Conservation (phyloP, 2,113 vertebrate genomes). For the Cheirogaleus medius region DNA sequence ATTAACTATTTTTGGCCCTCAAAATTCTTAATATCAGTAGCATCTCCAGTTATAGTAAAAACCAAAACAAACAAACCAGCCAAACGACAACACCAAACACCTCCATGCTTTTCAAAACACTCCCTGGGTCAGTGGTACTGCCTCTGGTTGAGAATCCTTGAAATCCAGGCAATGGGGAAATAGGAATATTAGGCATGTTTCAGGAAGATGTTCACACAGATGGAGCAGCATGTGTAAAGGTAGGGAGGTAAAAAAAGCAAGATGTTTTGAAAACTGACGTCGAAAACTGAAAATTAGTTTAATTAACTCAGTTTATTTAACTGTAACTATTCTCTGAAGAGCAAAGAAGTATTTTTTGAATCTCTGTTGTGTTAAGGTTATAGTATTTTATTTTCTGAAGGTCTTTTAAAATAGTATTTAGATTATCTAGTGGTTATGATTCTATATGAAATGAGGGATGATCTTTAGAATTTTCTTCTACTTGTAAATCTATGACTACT, state of each 20-base stretch:
- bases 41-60: not conserved
- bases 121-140: not conserved
- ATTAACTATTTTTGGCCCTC: not conserved
- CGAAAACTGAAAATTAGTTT: not conserved
- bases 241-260: not conserved
- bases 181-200: not conserved
- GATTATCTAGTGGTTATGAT: not conserved
- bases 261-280: not conserved
- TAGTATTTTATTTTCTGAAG: conserved; percentile 2
- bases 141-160: not conserved
- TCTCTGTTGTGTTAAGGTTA: not conserved
- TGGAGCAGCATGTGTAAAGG: not conserved
- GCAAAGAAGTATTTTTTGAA: not conserved
- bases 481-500: not conserved
- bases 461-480: conserved; percentile 14
- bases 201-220: not conserved
- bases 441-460: not conserved
- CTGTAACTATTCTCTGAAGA: not conserved
- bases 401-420: conserved; percentile 2
- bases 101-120: not conserved
- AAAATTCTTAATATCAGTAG: conserved; percentile 3
- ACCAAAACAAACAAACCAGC: not conserved
- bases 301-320: not conserved
- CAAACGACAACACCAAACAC: not conserved
- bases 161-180: not conserved